Evolutionary conservation across 92 coral and sea anemone species (phyloP), one percentile per base, ranked within the genome.

Genomic region (Anthopleura xanthogrammica): DNA sequence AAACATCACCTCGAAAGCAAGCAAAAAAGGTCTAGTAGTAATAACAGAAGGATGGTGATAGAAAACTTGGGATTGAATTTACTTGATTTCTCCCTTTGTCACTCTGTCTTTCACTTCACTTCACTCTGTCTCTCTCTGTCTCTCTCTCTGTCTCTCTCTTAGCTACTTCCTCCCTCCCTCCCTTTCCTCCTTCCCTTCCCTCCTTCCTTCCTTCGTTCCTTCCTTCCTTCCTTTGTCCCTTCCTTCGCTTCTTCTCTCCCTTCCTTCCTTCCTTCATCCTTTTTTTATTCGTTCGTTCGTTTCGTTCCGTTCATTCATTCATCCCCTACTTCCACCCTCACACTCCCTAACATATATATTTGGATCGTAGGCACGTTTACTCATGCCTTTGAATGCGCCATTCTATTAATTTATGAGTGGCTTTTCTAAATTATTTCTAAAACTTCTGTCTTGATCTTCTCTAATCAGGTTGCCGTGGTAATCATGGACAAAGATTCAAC

Each of bases 401-500:
- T 46, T 46, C 9, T 46, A 46, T 3, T 3, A 9, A 9, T 46
- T 46, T 20, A 17, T 64, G n/a, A 64, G 3, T 17, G 5, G 12
- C 24, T 64, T 22, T 64, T 64, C 16, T 12, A 57, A 14, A 58
- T 58, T 58, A 14, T 17, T 58, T 14, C 36, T 29, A 29, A 29
- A 14, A 14, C 2, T 58, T 14, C 12, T 14, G 12, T 19, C 64
- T 58, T 58, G 12, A 5, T 19, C 5, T 58, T 10, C 0, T 24
- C 16, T 10, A 57, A 23, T 13, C 83, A 85, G 88, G 88, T 85
- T 10, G 79, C 79, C 11, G 91, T 93, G 76, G 58, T 93, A 12
- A 82, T 91, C 23, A 79, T 91, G 87, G 94, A 91, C 41, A 80
- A 68, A 20, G 74, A 39, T 12, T 89, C 97, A 0, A 71, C 85